A percentile compares a stretch with the other conserved stretches of the same genome.
Evolutionary conservation across 2,888 invertebrate species (phyloP).

Genomic region (Chelonus formosanus): DNA sequence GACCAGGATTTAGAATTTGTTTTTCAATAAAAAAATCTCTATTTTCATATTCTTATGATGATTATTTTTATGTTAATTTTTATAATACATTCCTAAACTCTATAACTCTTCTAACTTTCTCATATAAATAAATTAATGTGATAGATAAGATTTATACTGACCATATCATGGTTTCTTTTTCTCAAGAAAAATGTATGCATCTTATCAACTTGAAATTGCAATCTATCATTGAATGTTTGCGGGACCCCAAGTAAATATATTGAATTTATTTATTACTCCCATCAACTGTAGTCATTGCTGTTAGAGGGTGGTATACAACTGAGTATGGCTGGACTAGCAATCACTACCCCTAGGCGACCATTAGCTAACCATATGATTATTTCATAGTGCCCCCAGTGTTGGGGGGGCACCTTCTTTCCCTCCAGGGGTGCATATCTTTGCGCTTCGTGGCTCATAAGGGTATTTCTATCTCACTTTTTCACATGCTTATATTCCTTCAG

Average conservation of each 20-base stretch:
- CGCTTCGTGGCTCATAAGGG: constrained; percentile 30
- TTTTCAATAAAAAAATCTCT: no score
- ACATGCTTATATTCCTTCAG: background rate
- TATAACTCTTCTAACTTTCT: background rate
- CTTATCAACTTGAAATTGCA: constrained; percentile 51
- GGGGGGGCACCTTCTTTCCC: constrained; percentile 21
- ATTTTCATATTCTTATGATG: background rate
- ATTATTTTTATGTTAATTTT: background rate
- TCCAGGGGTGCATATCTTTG: constrained; percentile 56
- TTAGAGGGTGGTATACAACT: constrained; percentile 27
- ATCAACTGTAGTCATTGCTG: constrained; percentile 42
- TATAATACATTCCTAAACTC: background rate
- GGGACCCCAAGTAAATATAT: constrained; percentile 59
- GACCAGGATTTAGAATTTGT: background rate
- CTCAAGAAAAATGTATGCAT: constrained; percentile 12
- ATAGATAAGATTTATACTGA: no score
- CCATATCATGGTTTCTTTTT: background rate
- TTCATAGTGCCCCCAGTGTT: constrained; percentile 57
- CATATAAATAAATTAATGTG: no score
- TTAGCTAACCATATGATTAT: constrained; percentile 66
- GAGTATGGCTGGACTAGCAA: constrained; percentile 54
- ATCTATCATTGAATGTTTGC: constrained; percentile 64
- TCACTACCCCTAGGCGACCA: constrained; percentile 58
- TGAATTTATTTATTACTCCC: constrained; percentile 64
- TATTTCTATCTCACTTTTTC: background rate